Base-by-base conservation (phyloP, 1,140 invertebrate genomes). In the Trypoxylus dichotomus region DNA sequence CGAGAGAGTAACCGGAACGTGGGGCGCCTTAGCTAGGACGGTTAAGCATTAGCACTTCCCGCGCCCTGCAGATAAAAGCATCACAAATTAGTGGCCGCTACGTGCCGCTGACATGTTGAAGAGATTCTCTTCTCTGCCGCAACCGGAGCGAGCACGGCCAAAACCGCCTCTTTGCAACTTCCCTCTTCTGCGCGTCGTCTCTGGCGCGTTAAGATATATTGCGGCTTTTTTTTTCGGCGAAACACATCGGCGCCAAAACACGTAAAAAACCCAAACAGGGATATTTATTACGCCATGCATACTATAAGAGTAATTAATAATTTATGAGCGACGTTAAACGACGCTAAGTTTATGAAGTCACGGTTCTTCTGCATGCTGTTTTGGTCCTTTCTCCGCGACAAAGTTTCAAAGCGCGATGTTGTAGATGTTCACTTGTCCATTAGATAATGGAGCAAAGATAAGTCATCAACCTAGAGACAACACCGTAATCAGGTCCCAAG, bases 1-100 rank as follows among this genome's bases (percentile, higher is more conserved):
- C 29, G 32, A 74, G 68, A 42, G 76, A 41, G 72, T 73, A 74
- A 77, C 71, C 32, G 76, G 63, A 72, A 71, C 63, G 63, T 68
- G 60, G 76, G 80, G 81, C 81, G 79, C 79, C 82, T 82, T 77
- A 77, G 78, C 72, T 19, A 43, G 60, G 60, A 19, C 77, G 82
- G 79, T 83, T 82, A 82, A 82, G 82, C 82, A 83, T 83, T 82
- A 82, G 82, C 82, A 83, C 81, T 83, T 83, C 80, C 80, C 79
- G 79, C 76, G 54, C 79, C 75, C 76, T 80, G 83, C 80, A 80
- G 83, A 82, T 83, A 83, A 83, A 83, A 82, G 82, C 81, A 83
- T 82, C 81, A 82, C 81, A 83, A 83, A 83, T 83, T 83, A 83
- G 82, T 27, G 19, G 74, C n/a, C 27, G 76, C 71, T 77, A 37